Evolutionary conservation across 2,888 invertebrate genomes (phyloP), one percentile per base, ranked within the genome.

Genomic region (Tetragnatha montana): DNA sequence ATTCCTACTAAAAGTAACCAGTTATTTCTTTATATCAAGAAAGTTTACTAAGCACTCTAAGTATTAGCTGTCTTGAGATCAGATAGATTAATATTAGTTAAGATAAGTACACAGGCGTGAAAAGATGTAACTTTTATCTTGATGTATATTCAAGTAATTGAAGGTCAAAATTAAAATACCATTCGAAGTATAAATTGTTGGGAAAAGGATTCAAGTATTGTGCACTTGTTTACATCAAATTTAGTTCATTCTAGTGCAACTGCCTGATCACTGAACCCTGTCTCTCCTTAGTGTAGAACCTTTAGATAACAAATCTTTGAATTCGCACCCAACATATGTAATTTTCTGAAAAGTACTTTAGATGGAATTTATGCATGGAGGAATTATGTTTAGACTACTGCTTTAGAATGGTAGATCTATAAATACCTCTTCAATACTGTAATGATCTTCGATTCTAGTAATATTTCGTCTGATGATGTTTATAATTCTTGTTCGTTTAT

Each of bases 371-470:
- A 49, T 85, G 85, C 85, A 85, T 85, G 85, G 12, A 79, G 49
- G 21, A 71, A 17, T 49, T 22, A 78, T n/a, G 71, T 60, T 70
- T 71, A 71, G 71, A 68, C 14, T 21, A 60, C 21, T 19, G n/a
- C 35, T 85, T 21, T 19, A 17, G 78, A 85, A 78, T 78, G 69
- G n/a, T 78, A 19, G 76, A 85, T 78, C 12, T 60, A 21, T 19
- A 69, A 82, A 49, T 50, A 51, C 50, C 51, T 85, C 47, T 85
- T 85, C 85, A 85, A 85, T 85, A 85, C 85, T 85, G 85, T 79
- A 71, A 78, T 50, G 22, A 21, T 8, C 19, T 22, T 79, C 19
- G 49, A 81, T 71, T 81, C n/a, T 51, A 12, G 50, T 49, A 21
- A 7, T 17, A 60, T 60, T 60, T 60, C 60, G 17, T 60, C 6